These are phyloP conservation scores for Sminthurinus aureus DNA, from an alignment of 2,888 invertebrate genomes.

Conservation along the genomic window DNA sequence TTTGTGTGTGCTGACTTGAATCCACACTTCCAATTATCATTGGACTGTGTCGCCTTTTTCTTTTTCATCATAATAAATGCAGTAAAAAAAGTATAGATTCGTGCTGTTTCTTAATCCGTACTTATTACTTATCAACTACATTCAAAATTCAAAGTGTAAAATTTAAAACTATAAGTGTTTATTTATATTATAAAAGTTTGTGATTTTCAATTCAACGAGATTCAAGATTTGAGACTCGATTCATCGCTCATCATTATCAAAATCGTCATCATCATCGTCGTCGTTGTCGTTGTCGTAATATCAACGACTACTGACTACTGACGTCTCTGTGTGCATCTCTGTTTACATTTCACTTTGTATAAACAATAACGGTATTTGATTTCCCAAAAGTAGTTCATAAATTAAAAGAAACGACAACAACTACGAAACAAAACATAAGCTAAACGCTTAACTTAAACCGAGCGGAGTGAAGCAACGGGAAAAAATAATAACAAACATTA, in stretches of 20 bases:
- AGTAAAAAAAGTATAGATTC: not conserved
- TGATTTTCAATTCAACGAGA: too few relatives aligned
- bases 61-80: not conserved
- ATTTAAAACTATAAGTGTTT: not conserved
- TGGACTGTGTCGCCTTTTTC: conserved; percentile 4
- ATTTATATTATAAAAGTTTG: too few relatives aligned
- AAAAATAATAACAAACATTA: not conserved
- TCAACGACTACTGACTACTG: too few relatives aligned
- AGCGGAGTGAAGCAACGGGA: not conserved
- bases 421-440: not conserved
- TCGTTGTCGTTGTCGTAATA: too few relatives aligned
- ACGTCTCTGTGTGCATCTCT: too few relatives aligned
- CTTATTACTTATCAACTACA: not conserved
- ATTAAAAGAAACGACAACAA: not conserved
- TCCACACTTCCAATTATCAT: conserved; percentile 6
- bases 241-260: too few relatives aligned
- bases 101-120: not conserved
- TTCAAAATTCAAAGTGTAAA: not conserved
- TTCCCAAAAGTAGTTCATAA: not conserved
- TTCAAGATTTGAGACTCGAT: too few relatives aligned
- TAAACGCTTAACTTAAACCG: not conserved
- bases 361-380: not conserved
- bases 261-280: too few relatives aligned
- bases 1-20: not conserved
- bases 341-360: too few relatives aligned